Evolutionary conservation across 2,888 invertebrate species (phyloP), one percentile per base, ranked within the genome.

Genomic region (Leuctra nigra): DNA sequence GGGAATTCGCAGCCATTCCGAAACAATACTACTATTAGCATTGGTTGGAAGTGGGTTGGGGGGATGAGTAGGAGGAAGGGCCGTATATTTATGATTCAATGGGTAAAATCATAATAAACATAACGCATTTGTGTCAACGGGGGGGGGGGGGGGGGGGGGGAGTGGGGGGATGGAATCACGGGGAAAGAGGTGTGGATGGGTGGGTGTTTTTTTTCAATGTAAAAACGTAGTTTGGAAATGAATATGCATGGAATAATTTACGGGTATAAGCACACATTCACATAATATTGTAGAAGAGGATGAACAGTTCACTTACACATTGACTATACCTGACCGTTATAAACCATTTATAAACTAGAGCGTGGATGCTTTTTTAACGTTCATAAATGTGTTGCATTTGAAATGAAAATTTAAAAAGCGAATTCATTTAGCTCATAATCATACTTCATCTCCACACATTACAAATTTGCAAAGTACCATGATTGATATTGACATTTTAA

Each of bases 231-330:
- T 55, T 35, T 55, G 36, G 55, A 55, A 44, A 59, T 59, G 59
- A 59, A 59, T 59, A 59, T 59, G 59, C 53, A 54, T 47, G 50
- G 36, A 20, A 35, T 47, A 59, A 59, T 59, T 59, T 59, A 59
- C 56, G 59, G 59, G 47, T 47, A 48, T 54, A 53, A 55, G 56
- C 59, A 54, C 59, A 56, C 56, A 33, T 22, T 6, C 20, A n/a
- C n/a, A n/a, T n/a, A n/a, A n/a, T n/a, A n/a, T n/a, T n/a, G n/a
- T n/a, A n/a, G n/a, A n/a, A n/a, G n/a, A n/a, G n/a, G n/a, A n/a
- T n/a, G n/a, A n/a, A n/a, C n/a, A n/a, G n/a, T n/a, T n/a, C n/a
- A n/a, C n/a, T n/a, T n/a, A n/a, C n/a, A n/a, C n/a, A n/a, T n/a
- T n/a, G n/a, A n/a, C n/a, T n/a, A n/a, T n/a, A n/a, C n/a, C n/a